Percentiles rank a stretch among this genome's conserved stretches.
Evolutionary conservation across 2,113 vertebrate species (phyloP).

Genomic region (Sapayoa aenigma): DNA sequence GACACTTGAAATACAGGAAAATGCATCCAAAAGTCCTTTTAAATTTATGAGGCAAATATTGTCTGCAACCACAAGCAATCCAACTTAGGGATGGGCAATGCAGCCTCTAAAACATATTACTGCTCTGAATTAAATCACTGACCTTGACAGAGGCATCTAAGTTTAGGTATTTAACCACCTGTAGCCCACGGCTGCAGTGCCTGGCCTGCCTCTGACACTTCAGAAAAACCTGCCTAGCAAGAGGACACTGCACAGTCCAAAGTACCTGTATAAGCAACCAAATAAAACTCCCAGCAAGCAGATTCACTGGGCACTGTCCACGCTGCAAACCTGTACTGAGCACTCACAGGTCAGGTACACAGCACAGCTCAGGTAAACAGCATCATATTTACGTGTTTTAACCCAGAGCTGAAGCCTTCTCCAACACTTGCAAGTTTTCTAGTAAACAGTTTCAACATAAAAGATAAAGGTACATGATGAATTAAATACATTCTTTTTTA

Average conservation of each 20-base stretch:
- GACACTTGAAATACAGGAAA: background rate
- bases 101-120: background rate
- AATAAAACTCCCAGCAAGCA: background rate
- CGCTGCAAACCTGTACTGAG: background rate
- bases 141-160: background rate
- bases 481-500: background rate
- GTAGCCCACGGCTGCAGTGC: background rate
- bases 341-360: background rate
- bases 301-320: background rate
- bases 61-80: background rate
- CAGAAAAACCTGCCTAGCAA: background rate
- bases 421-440: background rate
- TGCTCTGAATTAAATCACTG: background rate
- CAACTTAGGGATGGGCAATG: background rate
- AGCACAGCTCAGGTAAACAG: background rate
- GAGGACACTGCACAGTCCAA: background rate
- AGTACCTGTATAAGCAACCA: background rate
- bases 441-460: background rate
- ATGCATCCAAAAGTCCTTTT: background rate
- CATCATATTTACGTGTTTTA: rapidly evolving
- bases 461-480: background rate
- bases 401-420: background rate
- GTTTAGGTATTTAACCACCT: background rate
- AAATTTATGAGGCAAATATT: background rate
- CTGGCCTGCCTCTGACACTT: background rate